Evolutionary conservation across 2,113 vertebrate species (phyloP).

Genomic region (Pseudorasbora parva): DNA sequence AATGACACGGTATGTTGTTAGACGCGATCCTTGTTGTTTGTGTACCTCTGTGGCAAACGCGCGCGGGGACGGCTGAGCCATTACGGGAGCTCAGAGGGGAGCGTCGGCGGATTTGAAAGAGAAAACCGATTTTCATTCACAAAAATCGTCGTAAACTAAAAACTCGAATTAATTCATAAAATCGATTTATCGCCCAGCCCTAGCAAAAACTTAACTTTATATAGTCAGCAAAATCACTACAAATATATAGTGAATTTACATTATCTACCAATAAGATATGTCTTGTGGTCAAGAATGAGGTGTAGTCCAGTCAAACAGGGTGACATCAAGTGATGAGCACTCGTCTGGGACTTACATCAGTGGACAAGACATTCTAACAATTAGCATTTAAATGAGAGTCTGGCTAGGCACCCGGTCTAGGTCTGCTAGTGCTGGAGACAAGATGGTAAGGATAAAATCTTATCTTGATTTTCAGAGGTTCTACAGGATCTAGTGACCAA

Average conservation of each 20-base stretch:
- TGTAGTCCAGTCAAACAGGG: background rate
- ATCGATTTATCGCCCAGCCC: too few relatives aligned
- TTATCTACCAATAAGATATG: background rate
- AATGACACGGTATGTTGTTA: too few relatives aligned
- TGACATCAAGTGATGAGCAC: background rate
- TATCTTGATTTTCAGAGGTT: conserved; percentile 37
- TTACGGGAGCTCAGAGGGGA: too few relatives aligned
- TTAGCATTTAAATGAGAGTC: conserved; percentile 47
- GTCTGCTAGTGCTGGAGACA: conserved; percentile 20
- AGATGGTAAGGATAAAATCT: conserved; percentile 5
- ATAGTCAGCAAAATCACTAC: background rate
- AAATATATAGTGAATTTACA: background rate
- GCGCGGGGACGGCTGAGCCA: too few relatives aligned
- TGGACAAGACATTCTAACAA: conserved; percentile 14
- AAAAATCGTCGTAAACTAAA: too few relatives aligned
- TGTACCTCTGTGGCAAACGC: too few relatives aligned
- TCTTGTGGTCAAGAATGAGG: background rate
- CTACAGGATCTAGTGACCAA: background rate
- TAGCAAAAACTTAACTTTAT: background rate
- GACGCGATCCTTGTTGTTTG: too few relatives aligned
- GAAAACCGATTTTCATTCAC: too few relatives aligned
- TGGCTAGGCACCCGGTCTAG: conserved; percentile 11
- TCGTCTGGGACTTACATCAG: background rate
- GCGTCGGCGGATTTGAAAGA: too few relatives aligned
- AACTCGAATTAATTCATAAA: too few relatives aligned